These are phyloP conservation scores for Melanotaenia nigrans DNA, from an alignment of 2,797 vertebrate species.

Conservation along the genomic window DNA sequence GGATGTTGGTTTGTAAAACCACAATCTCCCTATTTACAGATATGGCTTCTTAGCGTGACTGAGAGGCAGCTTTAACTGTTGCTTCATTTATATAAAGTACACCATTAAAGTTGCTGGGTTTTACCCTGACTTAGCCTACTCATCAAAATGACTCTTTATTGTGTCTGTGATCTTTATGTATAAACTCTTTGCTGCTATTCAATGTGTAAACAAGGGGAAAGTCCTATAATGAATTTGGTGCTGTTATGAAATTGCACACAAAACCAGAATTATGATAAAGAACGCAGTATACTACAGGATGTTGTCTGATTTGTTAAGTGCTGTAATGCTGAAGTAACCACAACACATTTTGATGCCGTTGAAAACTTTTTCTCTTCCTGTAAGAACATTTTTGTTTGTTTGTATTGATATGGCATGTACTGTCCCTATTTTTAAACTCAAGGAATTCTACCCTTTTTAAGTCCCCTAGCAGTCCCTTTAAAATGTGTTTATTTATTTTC, in stretches of 20 bases:
- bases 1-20: conserved; percentile 63
- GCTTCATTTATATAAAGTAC: conserved; percentile 77
- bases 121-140: conserved; percentile 73
- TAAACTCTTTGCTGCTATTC: conserved; percentile 59
- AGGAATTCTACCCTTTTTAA: neutral
- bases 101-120: conserved; percentile 75
- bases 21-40: conserved; percentile 79
- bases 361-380: conserved; percentile 27
- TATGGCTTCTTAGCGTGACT: conserved; percentile 73
- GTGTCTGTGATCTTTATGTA: conserved; percentile 69
- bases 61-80: conserved; percentile 70
- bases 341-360: conserved; percentile 15
- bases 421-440: conserved; percentile 22
- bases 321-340: conserved; percentile 31
- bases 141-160: conserved; percentile 80
- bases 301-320: conserved; percentile 56
- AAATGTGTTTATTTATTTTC: conserved; percentile 1
- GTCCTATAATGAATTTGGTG: conserved; percentile 21
- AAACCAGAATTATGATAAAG: conserved; percentile 51
- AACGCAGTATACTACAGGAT: conserved; percentile 49
- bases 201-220: conserved; percentile 56
- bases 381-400: conserved; percentile 22
- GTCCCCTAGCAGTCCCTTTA: neutral
- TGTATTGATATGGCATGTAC: conserved; percentile 27
- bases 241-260: conserved; percentile 51